Conservation (phyloP, 2,888 invertebrate genomes). For the Phengaris arion region DNA sequence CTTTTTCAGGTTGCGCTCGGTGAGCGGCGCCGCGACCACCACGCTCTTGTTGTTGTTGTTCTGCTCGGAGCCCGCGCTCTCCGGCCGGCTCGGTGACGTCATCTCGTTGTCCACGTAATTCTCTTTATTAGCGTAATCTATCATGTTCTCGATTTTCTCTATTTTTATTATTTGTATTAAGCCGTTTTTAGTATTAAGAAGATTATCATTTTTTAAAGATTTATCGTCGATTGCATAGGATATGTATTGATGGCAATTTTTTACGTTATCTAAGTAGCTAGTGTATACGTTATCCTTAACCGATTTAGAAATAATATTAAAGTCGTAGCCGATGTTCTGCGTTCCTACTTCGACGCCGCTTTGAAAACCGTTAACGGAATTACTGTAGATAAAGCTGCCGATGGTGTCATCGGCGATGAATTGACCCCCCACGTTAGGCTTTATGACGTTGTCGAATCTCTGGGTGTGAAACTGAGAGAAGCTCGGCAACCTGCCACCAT, state of each 20-base stretch:
- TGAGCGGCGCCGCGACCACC: conserved; percentile 66
- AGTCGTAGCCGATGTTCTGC: conserved; percentile 63
- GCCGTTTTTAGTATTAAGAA: conserved; percentile 55
- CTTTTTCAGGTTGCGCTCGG: conserved; percentile 67
- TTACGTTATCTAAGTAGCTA: conserved; percentile 60
- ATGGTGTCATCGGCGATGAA: conserved; percentile 76
- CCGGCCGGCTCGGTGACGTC: conserved; percentile 74
- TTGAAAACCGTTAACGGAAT: conserved; percentile 64
- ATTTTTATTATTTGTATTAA: conserved; percentile 70
- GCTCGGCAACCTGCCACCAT: conserved; percentile 80
- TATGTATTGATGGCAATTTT: conserved; percentile 55
- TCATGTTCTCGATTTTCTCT: conserved; percentile 73
- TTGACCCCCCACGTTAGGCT: conserved; percentile 89
- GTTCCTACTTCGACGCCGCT: conserved; percentile 58
- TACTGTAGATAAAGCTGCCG: conserved; percentile 71
- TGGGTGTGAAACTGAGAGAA: conserved; percentile 82
- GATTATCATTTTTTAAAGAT: conserved; percentile 64
- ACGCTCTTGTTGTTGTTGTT: conserved; percentile 64
- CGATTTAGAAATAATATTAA: conserved; percentile 61
- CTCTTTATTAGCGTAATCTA: conserved; percentile 77
- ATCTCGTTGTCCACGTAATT: conserved; percentile 67
- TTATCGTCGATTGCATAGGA: conserved; percentile 62
- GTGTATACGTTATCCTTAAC: conserved; percentile 62
- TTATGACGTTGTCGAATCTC: conserved; percentile 74
- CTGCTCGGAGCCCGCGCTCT: conserved; percentile 68